These are phyloP conservation scores for Orcinus orca DNA, from an alignment of 2,113 vertebrate species.

Conservation along the genomic window DNA sequence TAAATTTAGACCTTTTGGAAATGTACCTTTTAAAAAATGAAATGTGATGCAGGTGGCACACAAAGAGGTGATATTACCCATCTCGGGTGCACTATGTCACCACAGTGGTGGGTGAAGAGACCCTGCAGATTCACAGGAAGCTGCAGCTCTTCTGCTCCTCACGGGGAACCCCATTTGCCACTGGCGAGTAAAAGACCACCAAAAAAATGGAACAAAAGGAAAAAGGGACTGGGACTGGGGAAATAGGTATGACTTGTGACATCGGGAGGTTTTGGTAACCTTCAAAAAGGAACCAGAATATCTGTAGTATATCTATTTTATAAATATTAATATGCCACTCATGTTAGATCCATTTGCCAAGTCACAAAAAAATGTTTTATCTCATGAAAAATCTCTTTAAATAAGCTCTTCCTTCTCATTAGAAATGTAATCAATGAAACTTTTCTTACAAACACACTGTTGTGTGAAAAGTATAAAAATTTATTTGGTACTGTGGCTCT, in stretches of 20 bases:
- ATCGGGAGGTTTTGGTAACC: background rate
- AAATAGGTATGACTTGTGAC: background rate
- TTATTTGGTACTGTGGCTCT: background rate
- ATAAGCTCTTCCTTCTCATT: background rate
- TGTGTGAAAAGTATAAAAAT: background rate
- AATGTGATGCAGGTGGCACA: slow-evolving; percentile 81
- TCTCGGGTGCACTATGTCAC: slow-evolving; percentile 89
- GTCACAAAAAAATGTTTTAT: background rate
- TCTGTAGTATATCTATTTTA: background rate
- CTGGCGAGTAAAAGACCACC: slow-evolving; percentile 81
- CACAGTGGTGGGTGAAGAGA: slow-evolving; percentile 88
- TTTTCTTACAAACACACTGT: background rate
- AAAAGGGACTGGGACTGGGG: background rate
- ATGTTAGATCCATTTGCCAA: background rate
- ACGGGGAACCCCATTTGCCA: slow-evolving; percentile 86
- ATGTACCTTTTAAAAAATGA: background rate
- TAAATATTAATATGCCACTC: background rate
- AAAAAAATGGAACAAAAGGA: background rate
- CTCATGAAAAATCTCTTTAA: background rate
- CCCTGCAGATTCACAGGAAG: slow-evolving; percentile 88
- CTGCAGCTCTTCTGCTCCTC: slow-evolving; percentile 84
- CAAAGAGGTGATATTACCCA: slow-evolving; percentile 87
- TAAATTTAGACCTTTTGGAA: background rate
- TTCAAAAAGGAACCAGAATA: background rate
- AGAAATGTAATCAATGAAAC: background rate